These are phyloP conservation scores for Pseudotriccus pelzelni DNA, from an alignment of 2,797 vertebrate genomes.

Conservation along the genomic window DNA sequence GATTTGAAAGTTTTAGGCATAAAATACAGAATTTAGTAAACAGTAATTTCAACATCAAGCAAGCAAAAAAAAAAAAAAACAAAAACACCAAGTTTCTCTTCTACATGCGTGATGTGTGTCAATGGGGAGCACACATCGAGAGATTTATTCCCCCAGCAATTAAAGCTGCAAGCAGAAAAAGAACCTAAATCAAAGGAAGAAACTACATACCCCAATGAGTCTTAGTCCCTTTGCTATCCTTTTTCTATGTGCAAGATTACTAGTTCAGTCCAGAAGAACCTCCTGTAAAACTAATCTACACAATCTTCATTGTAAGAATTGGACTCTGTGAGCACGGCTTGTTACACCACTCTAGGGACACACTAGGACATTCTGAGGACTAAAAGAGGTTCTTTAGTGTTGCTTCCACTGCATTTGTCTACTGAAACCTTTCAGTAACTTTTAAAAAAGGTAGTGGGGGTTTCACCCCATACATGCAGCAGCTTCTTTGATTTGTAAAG, in stretches of 20 bases:
- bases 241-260: not conserved
- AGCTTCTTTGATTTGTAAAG: not conserved
- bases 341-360: not conserved
- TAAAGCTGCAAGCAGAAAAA: not conserved
- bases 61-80: not conserved
- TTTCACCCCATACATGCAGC: not conserved
- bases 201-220: not conserved
- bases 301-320: not conserved
- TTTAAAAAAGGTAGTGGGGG: not conserved
- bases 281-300: not conserved
- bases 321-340: not conserved
- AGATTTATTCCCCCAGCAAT: not conserved
- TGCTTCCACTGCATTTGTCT: not conserved
- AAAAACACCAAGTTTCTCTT: not conserved
- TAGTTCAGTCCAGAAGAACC: not conserved
- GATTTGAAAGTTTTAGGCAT: not conserved
- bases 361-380: not conserved
- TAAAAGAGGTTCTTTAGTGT: not conserved
- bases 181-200: not conserved
- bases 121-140: not conserved
- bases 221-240: not conserved
- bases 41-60: not conserved
- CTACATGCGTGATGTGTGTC: fast-evolving
- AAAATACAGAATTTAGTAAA: not conserved
- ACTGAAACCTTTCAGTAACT: not conserved